Conservation (phyloP, 2,888 invertebrate species). For the Zygogramma bicolorata region DNA sequence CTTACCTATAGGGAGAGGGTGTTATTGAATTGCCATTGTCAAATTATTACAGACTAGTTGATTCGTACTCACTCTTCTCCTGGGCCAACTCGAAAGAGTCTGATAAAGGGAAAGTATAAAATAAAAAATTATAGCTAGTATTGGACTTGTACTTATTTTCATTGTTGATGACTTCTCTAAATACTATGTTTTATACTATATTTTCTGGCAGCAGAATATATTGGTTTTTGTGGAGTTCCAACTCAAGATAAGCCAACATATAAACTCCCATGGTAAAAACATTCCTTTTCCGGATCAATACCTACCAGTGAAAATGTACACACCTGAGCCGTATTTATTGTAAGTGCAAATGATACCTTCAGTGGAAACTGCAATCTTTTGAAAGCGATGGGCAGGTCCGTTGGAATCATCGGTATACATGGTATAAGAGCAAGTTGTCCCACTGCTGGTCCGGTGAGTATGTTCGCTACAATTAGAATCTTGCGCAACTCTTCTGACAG, state of each 20-base stretch:
- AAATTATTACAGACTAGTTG: no score
- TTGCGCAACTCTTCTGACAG: neutral
- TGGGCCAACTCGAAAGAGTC: no score
- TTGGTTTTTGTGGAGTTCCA: neutral
- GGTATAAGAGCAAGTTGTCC: neutral
- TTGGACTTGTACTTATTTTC: no score
- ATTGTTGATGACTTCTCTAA: no score
- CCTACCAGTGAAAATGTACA: neutral
- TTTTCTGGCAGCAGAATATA: neutral
- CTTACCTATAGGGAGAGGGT: no score
- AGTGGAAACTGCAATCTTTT: neutral
- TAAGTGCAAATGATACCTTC: neutral
- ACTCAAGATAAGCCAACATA: neutral
- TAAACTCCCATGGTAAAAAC: neutral
- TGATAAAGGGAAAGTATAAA: no score
- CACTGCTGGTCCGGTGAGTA: neutral
- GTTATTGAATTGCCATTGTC: no score
- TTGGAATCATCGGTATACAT: neutral
- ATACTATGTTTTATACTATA: no score
- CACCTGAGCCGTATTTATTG: neutral
- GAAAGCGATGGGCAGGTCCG: neutral
- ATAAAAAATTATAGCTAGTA: no score
- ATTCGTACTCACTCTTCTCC: no score
- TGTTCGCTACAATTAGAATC: neutral
- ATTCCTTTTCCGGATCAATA: neutral